phyloP scores from a whole-genome alignment of 2,888 invertebrate species.

The Callimorpha dominula region DNA sequence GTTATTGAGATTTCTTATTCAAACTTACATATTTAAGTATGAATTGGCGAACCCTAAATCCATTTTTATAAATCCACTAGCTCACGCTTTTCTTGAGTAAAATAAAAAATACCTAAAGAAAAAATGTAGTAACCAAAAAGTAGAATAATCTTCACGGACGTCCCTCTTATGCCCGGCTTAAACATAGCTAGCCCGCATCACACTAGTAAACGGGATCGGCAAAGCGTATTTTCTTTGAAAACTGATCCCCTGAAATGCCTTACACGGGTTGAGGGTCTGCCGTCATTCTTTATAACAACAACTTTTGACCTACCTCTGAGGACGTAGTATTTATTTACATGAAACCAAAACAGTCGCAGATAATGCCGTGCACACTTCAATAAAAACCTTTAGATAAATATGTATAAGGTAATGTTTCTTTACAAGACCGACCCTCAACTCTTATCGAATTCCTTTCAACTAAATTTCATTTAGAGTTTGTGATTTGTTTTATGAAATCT shows the following conservation, averaged over 20 bases:
- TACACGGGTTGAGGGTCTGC: conserved; percentile 55
- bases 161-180: conserved; percentile 56
- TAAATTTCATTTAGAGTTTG: conserved; percentile 63
- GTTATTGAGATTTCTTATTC: background rate
- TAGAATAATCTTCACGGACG: conserved; percentile 55
- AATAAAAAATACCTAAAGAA: conserved; percentile 41
- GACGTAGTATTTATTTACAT: conserved; percentile 41
- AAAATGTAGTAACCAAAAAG: conserved; percentile 54
- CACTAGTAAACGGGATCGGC: conserved; percentile 60
- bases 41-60: conserved; percentile 25
- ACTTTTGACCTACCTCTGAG: conserved; percentile 23
- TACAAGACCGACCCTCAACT: conserved; percentile 47
- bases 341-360: conserved; percentile 30
- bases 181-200: conserved; percentile 50
- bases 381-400: conserved; percentile 28
- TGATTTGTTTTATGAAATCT: conserved; percentile 65
- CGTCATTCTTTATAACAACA: conserved; percentile 57
- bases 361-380: conserved; percentile 36
- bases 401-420: conserved; percentile 43
- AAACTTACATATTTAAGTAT: conserved; percentile 3
- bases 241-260: conserved; percentile 64
- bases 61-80: conserved; percentile 32
- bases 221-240: conserved; percentile 74
- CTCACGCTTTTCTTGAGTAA: conserved; percentile 36
- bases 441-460: conserved; percentile 56